Conservation (phyloP, 2,113 vertebrate genomes). For the Hemichromis elongatus region DNA sequence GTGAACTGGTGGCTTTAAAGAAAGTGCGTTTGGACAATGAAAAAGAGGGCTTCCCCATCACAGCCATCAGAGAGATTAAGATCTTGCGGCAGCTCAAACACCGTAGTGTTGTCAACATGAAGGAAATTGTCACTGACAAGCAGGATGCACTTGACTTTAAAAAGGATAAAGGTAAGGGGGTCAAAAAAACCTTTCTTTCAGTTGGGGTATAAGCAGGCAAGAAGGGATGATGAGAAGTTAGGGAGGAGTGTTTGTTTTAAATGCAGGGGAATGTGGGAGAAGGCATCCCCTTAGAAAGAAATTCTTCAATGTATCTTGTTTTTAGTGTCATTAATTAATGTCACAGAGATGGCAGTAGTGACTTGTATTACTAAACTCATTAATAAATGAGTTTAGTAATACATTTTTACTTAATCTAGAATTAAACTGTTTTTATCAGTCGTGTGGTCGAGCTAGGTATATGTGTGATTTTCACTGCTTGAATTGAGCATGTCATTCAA, state of each 20-base stretch:
- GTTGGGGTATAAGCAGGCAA: not conserved
- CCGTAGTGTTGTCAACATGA: constrained; percentile 98
- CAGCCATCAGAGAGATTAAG: constrained; percentile 97
- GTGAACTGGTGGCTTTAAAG: constrained; percentile 94
- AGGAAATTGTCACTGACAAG: constrained; percentile 98
- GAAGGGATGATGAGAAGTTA: not conserved
- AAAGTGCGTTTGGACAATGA: constrained; percentile 98
- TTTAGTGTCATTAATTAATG: not conserved
- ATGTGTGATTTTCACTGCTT: not conserved
- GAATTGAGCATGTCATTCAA: not conserved
- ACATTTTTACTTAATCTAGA: not conserved
- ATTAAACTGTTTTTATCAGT: not conserved
- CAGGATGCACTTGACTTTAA: constrained; percentile 99
- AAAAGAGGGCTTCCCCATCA: constrained; percentile 98
- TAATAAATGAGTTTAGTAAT: not conserved
- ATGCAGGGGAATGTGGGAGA: not conserved
- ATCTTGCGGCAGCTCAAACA: constrained; percentile 96
- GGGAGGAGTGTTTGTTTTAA: not conserved
- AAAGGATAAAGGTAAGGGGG: constrained; percentile 90
- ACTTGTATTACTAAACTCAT: not conserved
- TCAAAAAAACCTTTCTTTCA: not conserved
- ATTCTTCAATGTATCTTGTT: not conserved
- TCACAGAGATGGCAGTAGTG: not conserved
- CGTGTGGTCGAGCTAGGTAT: not conserved
- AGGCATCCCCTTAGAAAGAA: not conserved